phyloP scores from a whole-genome alignment of 1,140 invertebrate species.

The Pristionchus pacificus region DNA sequence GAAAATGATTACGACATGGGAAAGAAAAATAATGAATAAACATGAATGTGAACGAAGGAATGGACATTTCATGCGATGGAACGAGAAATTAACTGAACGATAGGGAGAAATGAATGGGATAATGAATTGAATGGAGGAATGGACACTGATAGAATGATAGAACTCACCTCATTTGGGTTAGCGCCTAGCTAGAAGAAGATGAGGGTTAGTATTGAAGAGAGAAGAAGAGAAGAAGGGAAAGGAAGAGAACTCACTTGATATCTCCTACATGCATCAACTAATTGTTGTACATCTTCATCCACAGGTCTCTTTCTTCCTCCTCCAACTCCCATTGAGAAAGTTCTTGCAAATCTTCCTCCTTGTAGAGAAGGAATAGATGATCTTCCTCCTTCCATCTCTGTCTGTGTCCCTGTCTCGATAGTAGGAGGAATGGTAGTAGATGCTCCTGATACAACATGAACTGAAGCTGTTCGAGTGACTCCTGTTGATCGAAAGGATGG shows the following conservation, averaged over 20 bases:
- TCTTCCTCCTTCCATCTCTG: too few species aligned
- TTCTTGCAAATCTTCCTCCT: slow-evolving; percentile 37
- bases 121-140: too few species aligned
- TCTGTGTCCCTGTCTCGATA: slow-evolving; percentile 43
- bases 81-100: not conserved
- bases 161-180: not conserved
- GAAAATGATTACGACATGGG: slow-evolving; percentile 5
- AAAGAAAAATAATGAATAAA: not conserved
- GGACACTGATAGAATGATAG: too few species aligned
- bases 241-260: slow-evolving; percentile 44
- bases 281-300: slow-evolving; percentile 50
- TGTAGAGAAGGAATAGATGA: too few species aligned
- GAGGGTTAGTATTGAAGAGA: not conserved
- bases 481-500: slow-evolving; percentile 9
- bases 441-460: slow-evolving; percentile 23
- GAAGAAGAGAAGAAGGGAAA: slow-evolving; percentile 9
- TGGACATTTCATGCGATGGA: too few species aligned
- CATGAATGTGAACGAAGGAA: not conserved
- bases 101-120: not conserved
- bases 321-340: slow-evolving; percentile 46
- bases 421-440: slow-evolving; percentile 12
- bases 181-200: not conserved
- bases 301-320: slow-evolving; percentile 33
- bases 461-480: slow-evolving; percentile 29
- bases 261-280: slow-evolving; percentile 52